Base-by-base conservation (phyloP, 2,888 invertebrate species). In the Orthosia incerta region DNA sequence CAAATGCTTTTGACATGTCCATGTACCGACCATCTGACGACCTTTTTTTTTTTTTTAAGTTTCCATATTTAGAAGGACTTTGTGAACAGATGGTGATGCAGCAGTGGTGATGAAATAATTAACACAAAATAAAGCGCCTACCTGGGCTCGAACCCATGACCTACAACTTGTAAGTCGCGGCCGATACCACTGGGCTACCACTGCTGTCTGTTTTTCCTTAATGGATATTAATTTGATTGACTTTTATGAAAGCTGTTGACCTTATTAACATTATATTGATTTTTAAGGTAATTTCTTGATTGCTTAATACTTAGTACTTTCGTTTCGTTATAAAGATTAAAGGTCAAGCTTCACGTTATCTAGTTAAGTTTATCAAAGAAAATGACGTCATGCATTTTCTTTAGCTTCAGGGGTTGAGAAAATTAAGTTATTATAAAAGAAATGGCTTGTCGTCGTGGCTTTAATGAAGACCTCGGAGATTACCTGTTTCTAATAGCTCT, bases 391-490 rank as follows among this genome's bases (percentile, higher is more conserved):
- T 55, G 2, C 7, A 16, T 18, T 72, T 63, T 23, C 39, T 50
- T 57, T 57, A 50, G 45, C 55, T 51, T 18, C 5, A 26, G 50
- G 20, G n/a, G n/a, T n/a, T 57, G 46, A 79, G 74, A 51, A 65
- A 65, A 56, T 56, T 73, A 73, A 71, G 60, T 76, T 76, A 64
- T 72, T 64, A 50, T 55, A 53, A 64, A 79, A 55, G 23, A 79
- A 65, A 79, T 72, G 45, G 45, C 73, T 13, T 64, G n/a, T 59
- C 72, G 18, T 57, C 51, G 13, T n/a, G 48, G 13, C 53, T 50
- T 53, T 73, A 64, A 76, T 64, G 31, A 61, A 64, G 23, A 56
- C 23, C 31, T 64, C 13, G 20, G 20, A 55, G 63, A 76, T 64
- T 71, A 79, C 18, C 26, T 53, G 63, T 60, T 71, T 20, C 53